phyloP scores from a whole-genome alignment of 2,888 invertebrate genomes.

The Siphonodentalium dalli region DNA sequence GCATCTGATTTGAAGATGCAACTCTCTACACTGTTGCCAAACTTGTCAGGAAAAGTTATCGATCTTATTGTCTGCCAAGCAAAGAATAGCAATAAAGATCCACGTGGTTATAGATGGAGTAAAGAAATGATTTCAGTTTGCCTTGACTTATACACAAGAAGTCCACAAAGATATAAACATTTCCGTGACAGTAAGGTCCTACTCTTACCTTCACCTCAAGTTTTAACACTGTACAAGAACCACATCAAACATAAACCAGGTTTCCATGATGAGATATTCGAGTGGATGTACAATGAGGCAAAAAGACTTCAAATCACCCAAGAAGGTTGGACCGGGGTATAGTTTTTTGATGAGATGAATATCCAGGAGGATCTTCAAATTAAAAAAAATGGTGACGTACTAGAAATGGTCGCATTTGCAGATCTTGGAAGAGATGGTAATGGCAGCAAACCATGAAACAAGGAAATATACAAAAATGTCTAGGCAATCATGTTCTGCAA shows the following conservation, averaged over 20 bases:
- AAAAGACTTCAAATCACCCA: constrained; percentile 14
- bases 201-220: constrained; percentile 2
- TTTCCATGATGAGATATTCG: constrained; percentile 23
- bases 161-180: constrained; percentile 4
- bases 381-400: constrained; percentile 10
- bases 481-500: constrained; percentile 24
- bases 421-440: constrained; percentile 12
- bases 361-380: constrained; percentile 32
- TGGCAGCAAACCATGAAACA: constrained; percentile 10
- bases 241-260: constrained; percentile 24
- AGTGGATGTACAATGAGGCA: constrained; percentile 33
- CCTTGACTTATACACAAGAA: constrained; percentile 8
- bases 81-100: neutral
- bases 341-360: constrained; percentile 32
- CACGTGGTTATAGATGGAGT: constrained; percentile 3
- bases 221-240: constrained; percentile 29
- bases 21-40: neutral
- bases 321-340: constrained; percentile 28
- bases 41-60: neutral
- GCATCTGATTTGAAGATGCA: no score
- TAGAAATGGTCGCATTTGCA: constrained; percentile 26
- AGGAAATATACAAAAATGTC: constrained; percentile 6
- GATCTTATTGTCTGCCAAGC: neutral
- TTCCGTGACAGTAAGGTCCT: constrained; percentile 1
- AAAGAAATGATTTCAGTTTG: constrained; percentile 5